Conservation (phyloP, 2,888 invertebrate genomes). For the Dolomedes plantarius region DNA sequence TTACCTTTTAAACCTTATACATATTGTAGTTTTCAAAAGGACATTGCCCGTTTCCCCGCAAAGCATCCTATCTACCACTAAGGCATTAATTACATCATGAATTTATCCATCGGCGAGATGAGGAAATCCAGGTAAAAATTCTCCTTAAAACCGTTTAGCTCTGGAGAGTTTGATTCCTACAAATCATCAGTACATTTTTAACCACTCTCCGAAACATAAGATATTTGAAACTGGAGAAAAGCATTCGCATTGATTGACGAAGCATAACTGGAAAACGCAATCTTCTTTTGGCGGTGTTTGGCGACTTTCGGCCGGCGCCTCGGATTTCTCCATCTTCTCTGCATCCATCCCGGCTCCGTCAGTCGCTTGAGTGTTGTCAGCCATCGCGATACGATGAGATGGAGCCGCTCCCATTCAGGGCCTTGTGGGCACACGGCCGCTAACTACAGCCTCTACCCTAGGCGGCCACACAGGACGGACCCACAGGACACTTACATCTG, state of each 20-base stretch:
- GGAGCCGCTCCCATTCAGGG: slow-evolving; percentile 64
- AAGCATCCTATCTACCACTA: too few species aligned
- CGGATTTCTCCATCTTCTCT: background rate
- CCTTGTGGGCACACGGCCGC: slow-evolving; percentile 46
- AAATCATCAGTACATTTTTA: background rate
- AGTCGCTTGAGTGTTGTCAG: slow-evolving; percentile 44
- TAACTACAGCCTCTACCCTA: slow-evolving; percentile 29
- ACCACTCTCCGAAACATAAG: background rate
- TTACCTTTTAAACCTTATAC: too few species aligned
- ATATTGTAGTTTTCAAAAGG: too few species aligned
- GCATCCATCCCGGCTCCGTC: slow-evolving; percentile 16
- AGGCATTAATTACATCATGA: too few species aligned
- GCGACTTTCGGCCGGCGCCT: background rate
- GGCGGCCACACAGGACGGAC: slow-evolving; percentile 43
- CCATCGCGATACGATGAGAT: slow-evolving; percentile 60
- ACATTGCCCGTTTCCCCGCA: too few species aligned
- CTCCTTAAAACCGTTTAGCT: too few species aligned
- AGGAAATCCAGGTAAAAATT: too few species aligned
- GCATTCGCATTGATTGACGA: background rate
- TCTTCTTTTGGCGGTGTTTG: background rate
- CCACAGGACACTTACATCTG: slow-evolving; percentile 81
- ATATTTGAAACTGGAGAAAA: slow-evolving; percentile 1
- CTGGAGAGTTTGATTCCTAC: too few species aligned
- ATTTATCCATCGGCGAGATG: too few species aligned
- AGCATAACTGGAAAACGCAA: background rate